These are phyloP conservation scores for Thomomys bottae DNA, from an alignment of 2,113 vertebrate genomes.

Conservation along the genomic window DNA sequence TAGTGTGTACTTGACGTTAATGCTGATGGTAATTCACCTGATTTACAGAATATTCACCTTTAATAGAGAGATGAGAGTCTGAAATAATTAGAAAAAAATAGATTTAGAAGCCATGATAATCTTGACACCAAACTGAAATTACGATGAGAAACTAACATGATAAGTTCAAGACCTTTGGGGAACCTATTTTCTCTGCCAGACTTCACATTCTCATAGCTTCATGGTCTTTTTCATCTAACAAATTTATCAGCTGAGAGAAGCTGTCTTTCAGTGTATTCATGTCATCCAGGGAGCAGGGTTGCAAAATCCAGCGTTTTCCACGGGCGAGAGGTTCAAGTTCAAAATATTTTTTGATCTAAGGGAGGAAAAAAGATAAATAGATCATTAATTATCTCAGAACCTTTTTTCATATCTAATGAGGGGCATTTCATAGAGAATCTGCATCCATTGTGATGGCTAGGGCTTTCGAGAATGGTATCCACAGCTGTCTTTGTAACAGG, in stretches of 20 bases:
- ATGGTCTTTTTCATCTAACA: conserved; percentile 95
- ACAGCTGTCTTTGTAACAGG: conserved; percentile 71
- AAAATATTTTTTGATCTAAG: conserved; percentile 98
- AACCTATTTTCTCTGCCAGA: conserved; percentile 49
- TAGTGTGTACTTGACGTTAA: conserved; percentile 83
- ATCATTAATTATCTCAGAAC: conserved; percentile 55
- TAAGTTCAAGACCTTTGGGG: conserved; percentile 72
- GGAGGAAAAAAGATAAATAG: conserved; percentile 42
- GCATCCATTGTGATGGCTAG: background rate
- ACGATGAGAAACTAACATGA: conserved; percentile 73
- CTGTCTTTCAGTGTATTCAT: conserved; percentile 94
- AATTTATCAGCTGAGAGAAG: conserved; percentile 93
- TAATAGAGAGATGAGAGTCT: conserved; percentile 69
- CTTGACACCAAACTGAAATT: conserved; percentile 75
- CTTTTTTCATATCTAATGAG: background rate
- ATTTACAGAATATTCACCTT: conserved; percentile 78
- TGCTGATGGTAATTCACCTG: conserved; percentile 78
- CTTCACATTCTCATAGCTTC: conserved; percentile 94
- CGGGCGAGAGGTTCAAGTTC: conserved; percentile 97
- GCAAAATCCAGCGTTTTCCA: conserved; percentile 97
- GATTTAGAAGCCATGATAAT: conserved; percentile 70
- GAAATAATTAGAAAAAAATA: conserved; percentile 67
- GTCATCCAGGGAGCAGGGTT: conserved; percentile 93
- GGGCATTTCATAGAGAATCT: background rate
- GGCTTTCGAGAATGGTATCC: conserved; percentile 57